phyloP scores from a whole-genome alignment of 2,888 invertebrate species.

The Xestia c-nigrum region DNA sequence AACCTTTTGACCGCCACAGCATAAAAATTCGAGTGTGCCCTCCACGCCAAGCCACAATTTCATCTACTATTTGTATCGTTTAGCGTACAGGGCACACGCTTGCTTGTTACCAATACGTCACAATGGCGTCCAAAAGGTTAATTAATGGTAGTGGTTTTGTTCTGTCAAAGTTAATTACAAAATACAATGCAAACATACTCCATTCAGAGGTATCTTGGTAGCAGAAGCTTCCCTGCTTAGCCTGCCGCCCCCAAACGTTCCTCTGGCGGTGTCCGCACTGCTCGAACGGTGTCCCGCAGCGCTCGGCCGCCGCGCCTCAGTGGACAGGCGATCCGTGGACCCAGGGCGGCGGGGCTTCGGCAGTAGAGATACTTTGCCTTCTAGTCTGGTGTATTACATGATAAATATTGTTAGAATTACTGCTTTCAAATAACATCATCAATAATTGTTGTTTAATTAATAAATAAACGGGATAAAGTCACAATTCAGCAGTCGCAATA shows the following conservation, averaged over 20 bases:
- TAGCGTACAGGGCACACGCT: no score
- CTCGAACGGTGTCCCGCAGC: slow-evolving; percentile 80
- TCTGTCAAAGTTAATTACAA: neutral
- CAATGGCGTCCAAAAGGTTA: no score
- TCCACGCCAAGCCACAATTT: no score
- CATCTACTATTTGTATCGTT: no score
- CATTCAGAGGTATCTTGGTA: slow-evolving; percentile 79
- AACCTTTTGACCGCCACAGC: no score
- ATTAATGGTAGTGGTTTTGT: neutral
- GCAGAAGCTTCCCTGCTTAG: slow-evolving; percentile 84
- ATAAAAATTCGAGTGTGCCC: no score
- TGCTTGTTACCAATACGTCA: no score
- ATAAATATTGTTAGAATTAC: neutral
- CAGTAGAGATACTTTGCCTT: slow-evolving; percentile 82
- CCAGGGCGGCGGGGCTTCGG: slow-evolving; percentile 82
- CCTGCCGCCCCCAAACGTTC: slow-evolving; percentile 75
- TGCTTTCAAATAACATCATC: neutral
- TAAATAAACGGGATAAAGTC: neutral
- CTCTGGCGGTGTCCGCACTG: slow-evolving; percentile 83
- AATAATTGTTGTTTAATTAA: neutral
- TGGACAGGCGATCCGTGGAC: slow-evolving; percentile 83
- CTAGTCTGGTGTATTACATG: slow-evolving; percentile 68
- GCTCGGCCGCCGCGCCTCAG: slow-evolving; percentile 81
- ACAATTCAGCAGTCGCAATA: neutral
- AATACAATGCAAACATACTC: slow-evolving; percentile 67